Evolutionary conservation across 1,140 invertebrate genomes (phyloP), one percentile per base, ranked within the genome.

Genomic region (Tetragonula clypearis): DNA sequence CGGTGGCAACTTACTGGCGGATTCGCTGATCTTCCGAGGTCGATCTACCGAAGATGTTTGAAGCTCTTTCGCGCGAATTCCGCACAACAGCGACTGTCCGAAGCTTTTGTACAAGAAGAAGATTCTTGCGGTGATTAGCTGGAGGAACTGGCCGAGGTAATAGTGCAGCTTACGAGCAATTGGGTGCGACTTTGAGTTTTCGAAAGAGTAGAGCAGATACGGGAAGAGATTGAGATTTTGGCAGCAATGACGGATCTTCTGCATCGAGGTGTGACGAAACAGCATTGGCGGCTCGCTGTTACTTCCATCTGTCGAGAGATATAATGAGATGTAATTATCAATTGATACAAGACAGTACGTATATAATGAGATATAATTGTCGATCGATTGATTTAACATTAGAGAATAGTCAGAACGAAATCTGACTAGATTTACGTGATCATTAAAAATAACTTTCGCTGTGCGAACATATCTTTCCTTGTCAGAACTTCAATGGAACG

Each of bases 191-290:
- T 94, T 95, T 0, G 93, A 93, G 60, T 94, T 92, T 3, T 92
- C 94, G 68, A 94, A 93, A 1, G 94, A 93, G 56, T 95, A 94
- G 0, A 95, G 90, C 0, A 95, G 86, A 81, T 94, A 95, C 15
- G 94, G 94, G 58, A 95, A 90, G 5, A 95, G 87, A 78, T 94
- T 94, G 9, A 95, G 60, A 86, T 95, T 95, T 79, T 95, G 94
- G 60, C 94, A 95, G 55, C 95, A 95, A 74, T 95, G 94, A 2
- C 94, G 93, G 35, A 95, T 92, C 74, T 92, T 94, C 62, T 94
- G 93, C 90, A 95, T 95, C 1, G 94, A 94, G 6, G 93, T 80
- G 62, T 94, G 92, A 1, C 92, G 87, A 26, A 95, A 94, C 11
- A 95, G 79, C 66, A 90, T 84, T 1, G 94, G 94, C 23, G 94